Base-by-base conservation (phyloP, 2,113 vertebrate genomes). In the Ptilonorhynchus violaceus region DNA sequence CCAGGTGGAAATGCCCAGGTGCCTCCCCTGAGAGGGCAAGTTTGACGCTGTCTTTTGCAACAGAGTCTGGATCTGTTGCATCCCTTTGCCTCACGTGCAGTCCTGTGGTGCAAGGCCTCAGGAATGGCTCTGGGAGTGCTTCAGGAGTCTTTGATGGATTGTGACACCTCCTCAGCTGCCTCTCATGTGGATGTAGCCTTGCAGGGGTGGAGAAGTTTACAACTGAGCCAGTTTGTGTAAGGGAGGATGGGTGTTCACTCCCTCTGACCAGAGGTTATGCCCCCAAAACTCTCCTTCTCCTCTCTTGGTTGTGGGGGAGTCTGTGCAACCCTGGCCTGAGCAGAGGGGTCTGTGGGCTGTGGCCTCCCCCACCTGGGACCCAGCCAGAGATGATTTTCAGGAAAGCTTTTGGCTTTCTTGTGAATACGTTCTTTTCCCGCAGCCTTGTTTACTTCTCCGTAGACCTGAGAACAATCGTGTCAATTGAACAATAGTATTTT, bases 271-370 rank as follows among this genome's bases (percentile, higher is more conserved):
- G 20, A 76, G 52, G 8, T 50, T 49, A 25, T 49, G 11, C 22
- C 6, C 19, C 10, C 27, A 37, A 13, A 69, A 33, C 18, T 52
- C 17, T 44, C 31, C 20, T 49, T 9, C 28, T 28, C 6, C 27
- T 2, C 3, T 2, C 28, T 49, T 13, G 3, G 17, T 35, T 28
- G 11, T 42, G 33, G 14, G 4, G 37, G 3, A 18, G 4, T 60
- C 6, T 27, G 39, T 46, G 46, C 27, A 28, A 52, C 52, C 22
- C 9, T 31, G 17, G 37, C 15, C 17, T 37, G 17, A 44, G 31
- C 53, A 77, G 64, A 53, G 46, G 15, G 19, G 31, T 14, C 10
- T 67, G 24, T 85, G 31, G 25, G 17, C 25, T 59, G 0, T 7
- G 14, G 25, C 21, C 27, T 77, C 17, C 14, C 22, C 25, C 9